Base-by-base conservation (phyloP, 2,113 vertebrate species). In the Bucco capensis region DNA sequence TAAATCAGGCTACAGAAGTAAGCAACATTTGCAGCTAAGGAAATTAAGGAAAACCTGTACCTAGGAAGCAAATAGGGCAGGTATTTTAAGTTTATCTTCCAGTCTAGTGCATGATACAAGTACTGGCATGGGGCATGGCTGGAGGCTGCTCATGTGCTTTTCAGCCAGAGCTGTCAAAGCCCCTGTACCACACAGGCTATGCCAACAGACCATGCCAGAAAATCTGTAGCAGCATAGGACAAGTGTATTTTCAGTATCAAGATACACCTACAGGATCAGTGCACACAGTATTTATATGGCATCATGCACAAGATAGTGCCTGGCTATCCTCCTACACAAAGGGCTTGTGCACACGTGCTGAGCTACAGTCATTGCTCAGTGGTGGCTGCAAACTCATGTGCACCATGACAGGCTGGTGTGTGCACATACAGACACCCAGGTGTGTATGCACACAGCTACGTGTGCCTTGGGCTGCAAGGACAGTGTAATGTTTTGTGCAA, bases 161-260 rank as follows among this genome's bases (percentile, higher is more conserved):
- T 60, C 54, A 74, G 82, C 42, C 30, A 38, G 65, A 57, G 53
- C 49, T 86, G 61, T 86, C 77, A 89, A 54, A 94, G 54, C 42
- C 67, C 82, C 42, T 72, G 49, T 72, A 82, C 37, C 24, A 84
- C 57, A 66, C 44, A 33, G 51, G 35, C 60, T 78, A 60, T 78
- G 66, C 86, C 86, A 92, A 69, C 31, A 72, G 62, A 33, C 28
- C 33, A 12, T 44, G 72, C 87, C 87, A 94, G 56, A 44, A 76
- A 92, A 80, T 66, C 82, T 44, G 70, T 1, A 89, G 62, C 91
- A 83, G 85, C 71, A 77, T 0, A 54, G 56, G 38, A 62, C 64
- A 61, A 73, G 74, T 6, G 4, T 64, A 71, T 72, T 56, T 76
- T 47, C 70, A 69, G 83, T 56, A 61, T 57, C 89, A 49, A 75